Evolutionary conservation across 2,113 vertebrate species (phyloP).

Genomic region (Rhinoderma darwinii): DNA sequence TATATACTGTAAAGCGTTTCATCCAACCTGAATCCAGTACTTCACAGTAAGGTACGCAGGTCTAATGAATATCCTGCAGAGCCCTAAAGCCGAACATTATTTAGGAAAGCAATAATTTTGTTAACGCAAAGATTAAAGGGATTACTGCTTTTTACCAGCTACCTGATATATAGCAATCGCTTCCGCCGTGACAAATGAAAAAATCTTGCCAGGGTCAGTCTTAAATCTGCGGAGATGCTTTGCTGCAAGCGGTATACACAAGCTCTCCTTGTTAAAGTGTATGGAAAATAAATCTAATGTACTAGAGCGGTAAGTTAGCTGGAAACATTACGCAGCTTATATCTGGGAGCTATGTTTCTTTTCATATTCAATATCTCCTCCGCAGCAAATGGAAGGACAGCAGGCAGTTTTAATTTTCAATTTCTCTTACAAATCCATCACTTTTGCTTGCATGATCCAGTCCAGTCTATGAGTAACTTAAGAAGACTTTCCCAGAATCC

Average conservation of each 20-base stretch:
- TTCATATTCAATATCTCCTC: constrained; percentile 47
- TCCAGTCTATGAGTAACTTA: constrained; percentile 36
- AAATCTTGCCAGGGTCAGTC: constrained; percentile 31
- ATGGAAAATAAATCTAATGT: constrained; percentile 47
- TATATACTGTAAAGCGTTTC: no score
- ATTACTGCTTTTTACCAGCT: constrained; percentile 3
- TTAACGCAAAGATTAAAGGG: constrained; percentile 42
- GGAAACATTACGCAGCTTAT: constrained; percentile 20
- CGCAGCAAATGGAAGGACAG: constrained; percentile 38
- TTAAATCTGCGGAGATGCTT: constrained; percentile 51
- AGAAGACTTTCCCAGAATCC: constrained; percentile 22
- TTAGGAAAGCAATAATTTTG: constrained; percentile 44
- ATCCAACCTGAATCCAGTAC: no score
- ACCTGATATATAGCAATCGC: constrained; percentile 21
- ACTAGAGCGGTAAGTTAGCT: neutral
- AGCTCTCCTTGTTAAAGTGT: constrained; percentile 43
- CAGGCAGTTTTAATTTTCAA: constrained; percentile 48
- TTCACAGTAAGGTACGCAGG: neutral
- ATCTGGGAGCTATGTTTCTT: constrained; percentile 42
- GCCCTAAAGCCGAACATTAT: constrained; percentile 37
- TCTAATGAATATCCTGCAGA: neutral
- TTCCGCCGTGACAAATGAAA: constrained; percentile 39
- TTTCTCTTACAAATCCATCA: constrained; percentile 54
- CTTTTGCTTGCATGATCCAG: constrained; percentile 37
- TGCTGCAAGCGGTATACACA: constrained; percentile 45